These are phyloP conservation scores for Lordiphosa clarofinis DNA, from an alignment of 1,140 invertebrate species.

Conservation along the genomic window DNA sequence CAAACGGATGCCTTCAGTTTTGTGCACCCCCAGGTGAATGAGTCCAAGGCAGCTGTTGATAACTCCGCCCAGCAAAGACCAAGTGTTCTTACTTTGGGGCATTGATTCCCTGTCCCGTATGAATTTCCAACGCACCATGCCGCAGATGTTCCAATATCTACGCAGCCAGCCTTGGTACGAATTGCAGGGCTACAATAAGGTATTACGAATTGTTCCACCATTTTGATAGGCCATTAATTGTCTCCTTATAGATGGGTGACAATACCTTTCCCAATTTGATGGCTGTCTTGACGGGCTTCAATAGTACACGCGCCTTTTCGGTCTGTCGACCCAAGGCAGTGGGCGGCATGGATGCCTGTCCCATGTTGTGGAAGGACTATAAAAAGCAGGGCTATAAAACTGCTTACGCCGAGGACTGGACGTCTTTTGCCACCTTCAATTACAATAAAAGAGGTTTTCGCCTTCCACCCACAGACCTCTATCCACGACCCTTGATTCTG, in stretches of 20 bases:
- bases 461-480: constrained; percentile 90
- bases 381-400: constrained; percentile 87
- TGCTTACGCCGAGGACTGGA: constrained; percentile 88
- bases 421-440: constrained; percentile 88
- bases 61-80: constrained; percentile 13
- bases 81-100: constrained; percentile 64
- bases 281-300: constrained; percentile 86
- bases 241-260: constrained; percentile 82
- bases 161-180: constrained; percentile 48
- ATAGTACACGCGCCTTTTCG: constrained; percentile 74
- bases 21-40: constrained; percentile 31
- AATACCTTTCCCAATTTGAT: constrained; percentile 92
- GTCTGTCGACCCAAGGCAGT: constrained; percentile 81
- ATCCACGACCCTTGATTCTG: constrained; percentile 86
- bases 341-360: constrained; percentile 83
- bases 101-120: constrained; percentile 75
- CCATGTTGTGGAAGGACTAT: constrained; percentile 90
- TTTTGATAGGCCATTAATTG: background rate
- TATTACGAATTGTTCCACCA: background rate
- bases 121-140: constrained; percentile 77
- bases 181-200: constrained; percentile 69
- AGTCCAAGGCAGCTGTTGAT: too few species aligned
- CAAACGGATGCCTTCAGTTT: constrained; percentile 64
- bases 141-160: constrained; percentile 53
- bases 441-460: constrained; percentile 88